Evolutionary conservation across 64 coral and sea anemone species (phyloP).

Genomic region (Trachythela sp.): DNA sequence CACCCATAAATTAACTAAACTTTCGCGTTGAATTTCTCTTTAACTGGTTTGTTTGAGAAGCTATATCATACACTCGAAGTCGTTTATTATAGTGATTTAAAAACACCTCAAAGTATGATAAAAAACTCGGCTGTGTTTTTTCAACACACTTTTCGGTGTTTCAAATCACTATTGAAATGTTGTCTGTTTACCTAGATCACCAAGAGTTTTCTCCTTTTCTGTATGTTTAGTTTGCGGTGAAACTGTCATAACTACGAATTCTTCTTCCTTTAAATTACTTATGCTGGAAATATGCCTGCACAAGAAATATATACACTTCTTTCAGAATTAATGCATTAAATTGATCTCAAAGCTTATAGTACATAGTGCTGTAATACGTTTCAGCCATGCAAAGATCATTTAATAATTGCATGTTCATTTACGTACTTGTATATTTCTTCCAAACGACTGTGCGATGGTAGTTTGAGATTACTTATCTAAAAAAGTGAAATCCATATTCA

Average conservation of each 20-base stretch:
- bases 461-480: not conserved
- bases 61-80: too few relatives aligned
- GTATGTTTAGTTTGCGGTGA: slow-evolving; percentile 50
- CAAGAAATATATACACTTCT: not conserved
- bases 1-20: too few relatives aligned
- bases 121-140: too few relatives aligned
- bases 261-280: slow-evolving; percentile 14
- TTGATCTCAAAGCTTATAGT: too few relatives aligned
- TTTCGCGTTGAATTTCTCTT: too few relatives aligned
- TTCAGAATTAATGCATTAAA: not conserved
- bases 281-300: not conserved
- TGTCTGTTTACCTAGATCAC: slow-evolving; percentile 33
- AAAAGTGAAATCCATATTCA: not conserved
- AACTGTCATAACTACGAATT: slow-evolving; percentile 55
- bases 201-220: slow-evolving; percentile 50
- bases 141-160: too few relatives aligned
- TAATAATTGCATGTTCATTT: not conserved
- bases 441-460: not conserved
- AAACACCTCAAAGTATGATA: too few relatives aligned
- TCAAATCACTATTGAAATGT: too few relatives aligned
- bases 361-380: too few relatives aligned
- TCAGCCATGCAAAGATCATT: too few relatives aligned
- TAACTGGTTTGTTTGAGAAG: too few relatives aligned
- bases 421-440: slow-evolving; percentile 32
- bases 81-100: too few relatives aligned